Evolutionary conservation across 2,113 vertebrate genomes (phyloP), one percentile per base, ranked within the genome.

Genomic region (Calypte anna): DNA sequence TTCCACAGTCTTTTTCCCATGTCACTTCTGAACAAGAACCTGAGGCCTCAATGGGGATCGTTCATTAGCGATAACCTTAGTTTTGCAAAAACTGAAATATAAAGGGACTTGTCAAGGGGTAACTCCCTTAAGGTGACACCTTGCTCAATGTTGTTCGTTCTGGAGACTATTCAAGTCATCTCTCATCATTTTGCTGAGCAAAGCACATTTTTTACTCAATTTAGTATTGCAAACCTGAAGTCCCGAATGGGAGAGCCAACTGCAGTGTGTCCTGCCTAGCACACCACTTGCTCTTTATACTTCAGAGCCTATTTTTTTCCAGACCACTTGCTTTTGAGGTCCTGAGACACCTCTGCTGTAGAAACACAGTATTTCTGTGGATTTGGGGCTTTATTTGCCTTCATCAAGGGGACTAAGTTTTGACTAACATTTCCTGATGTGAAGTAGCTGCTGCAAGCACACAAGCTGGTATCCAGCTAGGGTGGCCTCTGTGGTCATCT

Each of bases 1-100:
- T 98, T 98, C 97, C 98, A 89, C 17, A 51, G 50, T 12, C 86
- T 92, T 96, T 97, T 95, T 97, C 94, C 97, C 96, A 89, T 90
- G 96, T 92, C 93, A 86, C 59, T 93, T 38, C 24, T 96, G 95
- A 94, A 94, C 79, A 91, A 23, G 77, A 89, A 90, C 90, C 76
- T 75, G 93, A 92, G 28, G 40, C 66, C 31, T 78, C 89, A 63
- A 2, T 51, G 62, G 38, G 76, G 30, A 91, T 88, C 90, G 70
- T 63, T 94, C 82, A 88, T 61, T 91, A 88, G 69, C 4, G 5
- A 91, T 86, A 78, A 73, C 91, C 84, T 92, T 59, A 58, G 59
- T 66, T 96, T 93, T 95, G 88, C 88, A 94, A 95, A 95, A 93
- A 51, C 2, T 88, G 93, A 85, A 54, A 64, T 12, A 72, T 63